phyloP scores from a whole-genome alignment of 2,797 vertebrate species.

The Pangasius larnaudii region DNA sequence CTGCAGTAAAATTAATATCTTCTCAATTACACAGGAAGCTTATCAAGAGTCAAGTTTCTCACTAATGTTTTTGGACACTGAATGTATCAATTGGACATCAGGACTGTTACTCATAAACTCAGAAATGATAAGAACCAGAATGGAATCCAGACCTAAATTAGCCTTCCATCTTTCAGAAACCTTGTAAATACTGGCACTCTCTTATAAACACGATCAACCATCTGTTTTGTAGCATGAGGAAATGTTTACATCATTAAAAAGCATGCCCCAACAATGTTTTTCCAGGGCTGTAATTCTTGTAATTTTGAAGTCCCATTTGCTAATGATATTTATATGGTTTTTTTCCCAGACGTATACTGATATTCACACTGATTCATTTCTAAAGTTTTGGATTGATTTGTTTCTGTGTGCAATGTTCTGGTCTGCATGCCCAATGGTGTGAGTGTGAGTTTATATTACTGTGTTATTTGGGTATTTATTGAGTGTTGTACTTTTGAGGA shows the following conservation, averaged over 20 bases:
- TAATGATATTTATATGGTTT: slow-evolving; percentile 53
- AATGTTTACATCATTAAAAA: slow-evolving; percentile 64
- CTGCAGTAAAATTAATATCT: slow-evolving; percentile 28
- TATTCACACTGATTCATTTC: slow-evolving; percentile 36
- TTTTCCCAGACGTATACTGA: slow-evolving; percentile 37
- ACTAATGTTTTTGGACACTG: slow-evolving; percentile 7
- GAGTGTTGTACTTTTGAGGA: slow-evolving; percentile 53
- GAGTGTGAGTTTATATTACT: slow-evolving; percentile 65
- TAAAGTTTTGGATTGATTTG: slow-evolving; percentile 50
- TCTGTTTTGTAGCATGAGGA: slow-evolving; percentile 75
- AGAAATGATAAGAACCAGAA: slow-evolving; percentile 12
- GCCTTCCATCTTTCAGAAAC: slow-evolving; percentile 11
- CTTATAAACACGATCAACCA: slow-evolving; percentile 62
- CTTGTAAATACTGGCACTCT: slow-evolving; percentile 34
- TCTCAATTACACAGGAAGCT: background rate
- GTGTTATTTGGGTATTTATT: slow-evolving; percentile 49
- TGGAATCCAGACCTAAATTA: slow-evolving; percentile 17
- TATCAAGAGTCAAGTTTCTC: slow-evolving; percentile 4
- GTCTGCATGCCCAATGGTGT: slow-evolving; percentile 71
- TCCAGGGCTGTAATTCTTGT: slow-evolving; percentile 47
- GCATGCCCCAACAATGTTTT: slow-evolving; percentile 62
- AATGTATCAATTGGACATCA: slow-evolving; percentile 34
- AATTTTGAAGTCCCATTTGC: slow-evolving; percentile 44
- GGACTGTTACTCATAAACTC: slow-evolving; percentile 38
- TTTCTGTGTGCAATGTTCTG: slow-evolving; percentile 44